A percentile compares a stretch with the other conserved stretches of the same genome.
These are phyloP conservation scores for Ageneiosus marmoratus DNA, from an alignment of 2,113 vertebrate species.

Conservation along the genomic window DNA sequence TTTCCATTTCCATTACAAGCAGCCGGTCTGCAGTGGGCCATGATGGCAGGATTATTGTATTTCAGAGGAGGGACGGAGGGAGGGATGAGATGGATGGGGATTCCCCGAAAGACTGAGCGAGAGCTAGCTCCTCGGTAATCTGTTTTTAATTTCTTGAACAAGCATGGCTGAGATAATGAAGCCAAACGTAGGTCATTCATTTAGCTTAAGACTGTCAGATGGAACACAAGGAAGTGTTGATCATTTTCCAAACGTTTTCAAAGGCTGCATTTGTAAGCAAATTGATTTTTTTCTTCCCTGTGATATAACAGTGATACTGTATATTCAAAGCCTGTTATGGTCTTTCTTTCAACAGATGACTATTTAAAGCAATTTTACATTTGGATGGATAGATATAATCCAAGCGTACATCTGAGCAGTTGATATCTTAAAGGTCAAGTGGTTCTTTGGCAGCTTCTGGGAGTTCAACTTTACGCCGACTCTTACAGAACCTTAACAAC, in stretches of 20 bases:
- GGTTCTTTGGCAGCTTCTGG: not conserved
- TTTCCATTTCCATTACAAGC: constrained; percentile 34
- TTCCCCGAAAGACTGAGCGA: not conserved
- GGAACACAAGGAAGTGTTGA: not conserved
- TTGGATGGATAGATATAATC: not conserved
- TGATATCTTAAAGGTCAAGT: not conserved
- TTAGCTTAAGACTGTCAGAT: not conserved
- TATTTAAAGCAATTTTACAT: not conserved
- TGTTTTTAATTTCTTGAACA: constrained; percentile 29
- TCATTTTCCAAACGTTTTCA: not conserved
- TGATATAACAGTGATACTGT: not conserved
- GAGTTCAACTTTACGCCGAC: not conserved
- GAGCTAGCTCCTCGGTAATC: not conserved
- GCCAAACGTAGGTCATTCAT: not conserved
- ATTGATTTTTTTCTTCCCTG: not conserved
- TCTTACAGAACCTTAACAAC: not conserved
- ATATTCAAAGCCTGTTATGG: not conserved
- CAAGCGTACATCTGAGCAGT: not conserved
- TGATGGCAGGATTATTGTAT: constrained; percentile 22
- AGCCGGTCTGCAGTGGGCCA: not conserved
- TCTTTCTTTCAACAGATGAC: not conserved
- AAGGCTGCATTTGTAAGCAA: constrained; percentile 20
- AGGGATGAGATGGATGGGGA: constrained; percentile 1
- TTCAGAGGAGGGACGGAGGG: constrained; percentile 1
- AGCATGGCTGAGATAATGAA: not conserved